These are phyloP conservation scores for Epinotia bilunana DNA, from an alignment of 2,888 invertebrate species.

Conservation along the genomic window DNA sequence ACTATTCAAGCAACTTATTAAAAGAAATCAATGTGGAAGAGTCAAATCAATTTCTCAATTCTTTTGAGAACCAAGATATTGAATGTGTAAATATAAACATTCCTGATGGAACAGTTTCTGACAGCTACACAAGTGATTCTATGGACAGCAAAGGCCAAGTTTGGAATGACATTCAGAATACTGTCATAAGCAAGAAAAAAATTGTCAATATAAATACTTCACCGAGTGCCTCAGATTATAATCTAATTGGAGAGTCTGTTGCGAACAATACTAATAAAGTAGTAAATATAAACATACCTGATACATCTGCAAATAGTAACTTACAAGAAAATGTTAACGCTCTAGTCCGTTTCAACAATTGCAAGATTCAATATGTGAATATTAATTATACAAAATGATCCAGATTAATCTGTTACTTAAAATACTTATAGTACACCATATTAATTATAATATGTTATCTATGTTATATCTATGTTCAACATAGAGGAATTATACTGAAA, in stretches of 20 bases:
- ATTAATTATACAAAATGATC: background rate
- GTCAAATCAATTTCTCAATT: background rate
- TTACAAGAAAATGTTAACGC: background rate
- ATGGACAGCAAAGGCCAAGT: slow-evolving; percentile 7
- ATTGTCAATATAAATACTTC: background rate
- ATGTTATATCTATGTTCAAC: no score
- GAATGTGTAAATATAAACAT: slow-evolving; percentile 20
- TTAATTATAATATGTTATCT: no score
- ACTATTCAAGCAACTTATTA: background rate
- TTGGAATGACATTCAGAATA: slow-evolving; percentile 5
- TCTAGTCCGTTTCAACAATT: slow-evolving; percentile 1
- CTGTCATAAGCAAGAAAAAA: background rate
- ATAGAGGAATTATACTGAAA: background rate
- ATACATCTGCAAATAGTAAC: background rate
- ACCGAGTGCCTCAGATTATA: background rate
- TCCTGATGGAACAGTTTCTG: background rate
- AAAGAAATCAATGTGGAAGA: background rate
- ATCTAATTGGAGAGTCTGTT: background rate
- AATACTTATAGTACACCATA: no score
- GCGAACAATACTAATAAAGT: slow-evolving; percentile 7
- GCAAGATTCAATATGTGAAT: background rate
- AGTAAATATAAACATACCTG: slow-evolving; percentile 20
- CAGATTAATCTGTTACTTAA: background rate
- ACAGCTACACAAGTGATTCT: slow-evolving; percentile 2
- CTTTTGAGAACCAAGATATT: background rate